Conservation (phyloP, 1,140 invertebrate species). For the Dinoponera quadriceps region DNA sequence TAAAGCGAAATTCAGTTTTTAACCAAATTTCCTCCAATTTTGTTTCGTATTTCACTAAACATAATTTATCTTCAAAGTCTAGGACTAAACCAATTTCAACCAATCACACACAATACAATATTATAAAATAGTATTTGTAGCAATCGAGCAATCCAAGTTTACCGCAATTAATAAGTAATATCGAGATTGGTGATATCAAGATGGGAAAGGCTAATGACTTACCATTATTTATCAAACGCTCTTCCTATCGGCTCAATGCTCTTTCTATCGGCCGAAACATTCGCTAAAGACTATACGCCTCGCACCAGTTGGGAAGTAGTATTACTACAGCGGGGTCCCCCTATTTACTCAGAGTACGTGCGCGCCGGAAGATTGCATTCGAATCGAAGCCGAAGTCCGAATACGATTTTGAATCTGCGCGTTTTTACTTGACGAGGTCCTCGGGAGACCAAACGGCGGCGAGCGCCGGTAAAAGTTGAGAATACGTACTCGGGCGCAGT, state of each 20-base stretch:
- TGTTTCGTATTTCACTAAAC: too few species aligned
- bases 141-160: too few species aligned
- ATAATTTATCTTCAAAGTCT: too few species aligned
- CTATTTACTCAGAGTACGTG: constrained; percentile 32
- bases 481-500: constrained; percentile 14
- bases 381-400: constrained; percentile 12
- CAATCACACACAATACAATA: too few species aligned
- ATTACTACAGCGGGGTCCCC: neutral
- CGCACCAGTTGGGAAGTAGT: neutral
- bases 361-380: neutral
- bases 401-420: constrained; percentile 31
- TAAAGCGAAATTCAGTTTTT: too few species aligned
- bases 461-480: constrained; percentile 44
- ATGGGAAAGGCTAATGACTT: neutral
- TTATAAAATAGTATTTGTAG: too few species aligned
- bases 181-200: too few species aligned
- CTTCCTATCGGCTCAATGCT: too few species aligned
- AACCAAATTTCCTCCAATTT: too few species aligned
- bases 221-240: neutral
- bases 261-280: too few species aligned
- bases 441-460: constrained; percentile 1
- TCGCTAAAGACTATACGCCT: neutral
- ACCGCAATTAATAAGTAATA: too few species aligned
- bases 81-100: too few species aligned
- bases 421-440: constrained; percentile 40